Evolutionary conservation across 2,888 invertebrate genomes (phyloP).

Genomic region (Elysia crispata): DNA sequence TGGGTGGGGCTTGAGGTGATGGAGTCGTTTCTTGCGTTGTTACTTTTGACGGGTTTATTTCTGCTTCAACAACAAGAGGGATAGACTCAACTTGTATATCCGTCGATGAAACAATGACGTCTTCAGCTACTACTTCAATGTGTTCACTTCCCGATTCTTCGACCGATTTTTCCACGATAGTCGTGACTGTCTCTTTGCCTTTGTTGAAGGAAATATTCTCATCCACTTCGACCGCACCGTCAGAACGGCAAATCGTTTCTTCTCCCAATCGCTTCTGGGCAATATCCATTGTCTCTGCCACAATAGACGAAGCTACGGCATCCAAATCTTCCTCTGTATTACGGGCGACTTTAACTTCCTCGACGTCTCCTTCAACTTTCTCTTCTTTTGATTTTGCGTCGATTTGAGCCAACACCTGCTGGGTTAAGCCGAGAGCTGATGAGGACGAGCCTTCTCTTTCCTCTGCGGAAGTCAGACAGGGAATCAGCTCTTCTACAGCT

Average conservation of each 20-base stretch:
- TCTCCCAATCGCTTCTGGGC: slow-evolving; percentile 24
- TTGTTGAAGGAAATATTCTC: neutral
- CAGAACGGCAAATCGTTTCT: neutral
- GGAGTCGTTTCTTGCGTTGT: no score
- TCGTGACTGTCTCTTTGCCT: neutral
- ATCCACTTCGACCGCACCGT: neutral
- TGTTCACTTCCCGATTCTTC: neutral
- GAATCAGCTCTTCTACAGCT: neutral
- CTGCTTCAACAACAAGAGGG: no score
- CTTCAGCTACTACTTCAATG: neutral
- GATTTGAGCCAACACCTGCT: no score
- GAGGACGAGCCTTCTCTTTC: no score
- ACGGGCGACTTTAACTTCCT: no score
- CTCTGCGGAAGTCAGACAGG: no score
- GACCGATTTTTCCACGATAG: neutral
- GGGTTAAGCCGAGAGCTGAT: no score
- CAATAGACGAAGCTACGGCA: slow-evolving; percentile 38
- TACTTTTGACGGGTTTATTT: no score
- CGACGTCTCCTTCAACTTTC: no score
- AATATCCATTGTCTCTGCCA: slow-evolving; percentile 17
- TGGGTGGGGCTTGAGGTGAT: no score
- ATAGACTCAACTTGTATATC: neutral
- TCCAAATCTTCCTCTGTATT: slow-evolving; percentile 9
- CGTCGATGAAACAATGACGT: neutral
- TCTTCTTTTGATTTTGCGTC: no score